A percentile compares a stretch with the other conserved stretches of the same genome.
Evolutionary conservation across 1,140 invertebrate species (phyloP).

Genomic region (Psix sp.): DNA sequence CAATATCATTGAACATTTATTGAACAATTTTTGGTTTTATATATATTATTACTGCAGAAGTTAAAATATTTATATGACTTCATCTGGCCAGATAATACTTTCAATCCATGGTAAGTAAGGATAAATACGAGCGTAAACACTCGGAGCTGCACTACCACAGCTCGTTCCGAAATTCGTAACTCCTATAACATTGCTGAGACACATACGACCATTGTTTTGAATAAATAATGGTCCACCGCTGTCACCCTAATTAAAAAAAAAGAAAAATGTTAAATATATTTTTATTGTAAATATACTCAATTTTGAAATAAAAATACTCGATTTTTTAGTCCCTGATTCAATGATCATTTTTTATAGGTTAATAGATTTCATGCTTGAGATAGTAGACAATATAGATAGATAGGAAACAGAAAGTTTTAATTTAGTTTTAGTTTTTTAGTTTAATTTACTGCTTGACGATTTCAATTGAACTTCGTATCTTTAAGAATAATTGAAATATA

Average conservation of each 20-base stretch:
- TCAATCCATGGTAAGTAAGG: conserved; percentile 80
- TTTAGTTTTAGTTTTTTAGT: too few species aligned
- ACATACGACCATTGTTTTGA: conserved; percentile 62
- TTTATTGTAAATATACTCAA: conserved; percentile 11
- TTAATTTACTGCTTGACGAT: too few species aligned
- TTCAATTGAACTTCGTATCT: too few species aligned
- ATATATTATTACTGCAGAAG: conserved; percentile 2
- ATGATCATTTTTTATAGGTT: conserved; percentile 3
- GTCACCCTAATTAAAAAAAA: conserved; percentile 62
- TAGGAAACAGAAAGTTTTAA: too few species aligned
- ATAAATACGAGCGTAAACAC: conserved; percentile 79
- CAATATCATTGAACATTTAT: conserved; percentile 87
- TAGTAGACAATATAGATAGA: too few species aligned
- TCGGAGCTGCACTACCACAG: conserved; percentile 74
- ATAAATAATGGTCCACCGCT: conserved; percentile 76
- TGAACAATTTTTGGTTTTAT: conserved; percentile 28
- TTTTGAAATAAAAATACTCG: too few species aligned
- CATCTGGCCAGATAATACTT: conserved; percentile 62
- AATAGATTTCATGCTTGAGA: too few species aligned
- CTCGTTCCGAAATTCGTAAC: conserved; percentile 76
- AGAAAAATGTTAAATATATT: conserved; percentile 3
- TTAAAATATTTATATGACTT: neutral
- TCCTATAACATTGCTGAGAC: conserved; percentile 76
- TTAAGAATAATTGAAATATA: too few species aligned
- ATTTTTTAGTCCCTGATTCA: neutral